phyloP scores from a whole-genome alignment of 1,140 invertebrate genomes.

The Maconellicoccus hirsutus region DNA sequence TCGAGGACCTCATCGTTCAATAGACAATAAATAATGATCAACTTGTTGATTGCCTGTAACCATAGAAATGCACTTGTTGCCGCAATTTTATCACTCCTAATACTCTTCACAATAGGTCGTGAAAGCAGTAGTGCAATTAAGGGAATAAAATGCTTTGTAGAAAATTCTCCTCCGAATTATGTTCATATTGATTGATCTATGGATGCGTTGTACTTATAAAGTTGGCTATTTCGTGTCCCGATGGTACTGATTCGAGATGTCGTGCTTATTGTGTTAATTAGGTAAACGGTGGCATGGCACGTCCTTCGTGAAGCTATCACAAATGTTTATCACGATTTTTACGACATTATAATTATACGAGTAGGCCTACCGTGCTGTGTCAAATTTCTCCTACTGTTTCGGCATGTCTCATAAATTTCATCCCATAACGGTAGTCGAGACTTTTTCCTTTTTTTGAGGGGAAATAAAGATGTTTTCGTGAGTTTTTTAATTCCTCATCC shows the following conservation, averaged over 20 bases:
- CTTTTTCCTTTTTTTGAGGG: neutral
- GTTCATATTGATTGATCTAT: too few species aligned
- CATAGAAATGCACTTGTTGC: neutral
- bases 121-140: neutral
- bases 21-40: neutral
- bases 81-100: neutral
- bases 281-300: neutral
- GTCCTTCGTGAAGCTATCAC: neutral
- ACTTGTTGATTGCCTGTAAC: neutral
- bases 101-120: neutral
- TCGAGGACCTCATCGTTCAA: neutral
- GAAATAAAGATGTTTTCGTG: neutral
- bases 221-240: too few species aligned
- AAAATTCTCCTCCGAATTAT: too few species aligned
- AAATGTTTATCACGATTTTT: constrained; percentile 3
- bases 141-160: too few species aligned
- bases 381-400: neutral
- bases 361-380: neutral
- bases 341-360: neutral
- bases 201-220: too few species aligned
- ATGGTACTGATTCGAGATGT: too few species aligned
- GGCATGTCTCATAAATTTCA: neutral
- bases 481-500: neutral
- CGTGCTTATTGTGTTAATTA: neutral
- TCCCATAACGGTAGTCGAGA: neutral